Percentiles rank a stretch among this genome's conserved stretches.
Conservation (phyloP, 2,888 invertebrate species). For the Coecobrya sp. region DNA sequence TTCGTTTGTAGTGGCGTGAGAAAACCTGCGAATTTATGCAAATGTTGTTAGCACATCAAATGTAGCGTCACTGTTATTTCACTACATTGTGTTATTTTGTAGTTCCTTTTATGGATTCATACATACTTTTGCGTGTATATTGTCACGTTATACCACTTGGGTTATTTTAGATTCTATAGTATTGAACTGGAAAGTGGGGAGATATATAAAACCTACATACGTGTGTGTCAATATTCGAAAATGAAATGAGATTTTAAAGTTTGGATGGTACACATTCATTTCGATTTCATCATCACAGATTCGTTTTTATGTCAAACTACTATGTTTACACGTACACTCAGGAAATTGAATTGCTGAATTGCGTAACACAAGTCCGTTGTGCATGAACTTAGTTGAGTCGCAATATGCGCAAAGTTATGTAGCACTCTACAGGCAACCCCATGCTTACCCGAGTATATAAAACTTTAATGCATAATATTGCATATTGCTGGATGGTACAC, state of each 20-base stretch:
- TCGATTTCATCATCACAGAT: constrained; percentile 12
- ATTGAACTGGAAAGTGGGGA: too few species aligned
- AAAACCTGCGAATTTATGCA: constrained; percentile 72
- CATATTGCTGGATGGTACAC: too few species aligned
- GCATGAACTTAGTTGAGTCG: too few species aligned
- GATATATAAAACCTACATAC: neutral
- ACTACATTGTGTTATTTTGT: constrained; percentile 52
- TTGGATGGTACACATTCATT: neutral
- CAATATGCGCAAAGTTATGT: too few species aligned
- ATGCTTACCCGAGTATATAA: too few species aligned
- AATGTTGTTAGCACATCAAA: constrained; percentile 66
- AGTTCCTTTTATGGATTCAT: neutral
- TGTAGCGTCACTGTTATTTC: constrained; percentile 62
- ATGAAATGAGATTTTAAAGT: neutral
- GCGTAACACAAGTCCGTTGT: neutral
- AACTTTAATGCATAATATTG: too few species aligned
- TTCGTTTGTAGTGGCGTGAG: constrained; percentile 44
- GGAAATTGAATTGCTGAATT: constrained; percentile 9
- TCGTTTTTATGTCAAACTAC: constrained; percentile 1
- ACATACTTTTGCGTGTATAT: neutral
- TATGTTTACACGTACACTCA: neutral
- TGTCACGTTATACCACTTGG: neutral
- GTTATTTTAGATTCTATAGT: too few species aligned
- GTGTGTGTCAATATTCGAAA: too few species aligned
- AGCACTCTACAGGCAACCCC: too few species aligned